Evolutionary conservation across 2,888 invertebrate genomes (phyloP).

Genomic region (Aphidius colemani): DNA sequence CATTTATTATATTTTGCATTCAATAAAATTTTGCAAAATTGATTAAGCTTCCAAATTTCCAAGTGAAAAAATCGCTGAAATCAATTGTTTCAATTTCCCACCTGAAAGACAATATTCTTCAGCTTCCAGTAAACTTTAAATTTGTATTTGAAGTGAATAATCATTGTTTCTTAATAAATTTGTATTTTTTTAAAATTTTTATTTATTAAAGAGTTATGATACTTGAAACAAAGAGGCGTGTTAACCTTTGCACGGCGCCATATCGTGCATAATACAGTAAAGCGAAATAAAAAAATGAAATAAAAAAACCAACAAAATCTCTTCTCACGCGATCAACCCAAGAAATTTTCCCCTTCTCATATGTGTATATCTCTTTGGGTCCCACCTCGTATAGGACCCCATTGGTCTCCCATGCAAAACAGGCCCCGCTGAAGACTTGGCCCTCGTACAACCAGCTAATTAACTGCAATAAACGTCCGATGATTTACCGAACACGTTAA

Average conservation of each 20-base stretch:
- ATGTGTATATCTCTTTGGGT: slow-evolving; percentile 16
- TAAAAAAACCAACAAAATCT: too few relatives aligned
- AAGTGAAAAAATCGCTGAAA: too few relatives aligned
- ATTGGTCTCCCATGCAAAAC: slow-evolving; percentile 42
- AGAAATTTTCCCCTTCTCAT: slow-evolving; percentile 18
- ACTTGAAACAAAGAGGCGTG: slow-evolving; percentile 22
- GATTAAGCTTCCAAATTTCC: too few relatives aligned
- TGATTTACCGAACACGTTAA: slow-evolving; percentile 47
- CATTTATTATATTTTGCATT: too few relatives aligned
- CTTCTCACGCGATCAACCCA: slow-evolving; percentile 33
- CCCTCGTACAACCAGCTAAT: slow-evolving; percentile 44
- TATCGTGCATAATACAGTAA: slow-evolving; percentile 12
- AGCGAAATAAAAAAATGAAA: neutral
- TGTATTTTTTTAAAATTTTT: neutral
- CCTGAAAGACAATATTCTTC: too few relatives aligned
- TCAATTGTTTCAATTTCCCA: too few relatives aligned
- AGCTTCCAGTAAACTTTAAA: neutral
- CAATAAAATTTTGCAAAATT: too few relatives aligned
- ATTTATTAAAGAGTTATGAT: slow-evolving; percentile 13
- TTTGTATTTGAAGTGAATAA: neutral
- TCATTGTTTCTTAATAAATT: neutral
- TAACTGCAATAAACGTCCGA: slow-evolving; percentile 54
- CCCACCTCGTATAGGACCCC: slow-evolving; percentile 18
- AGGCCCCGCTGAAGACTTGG: slow-evolving; percentile 35
- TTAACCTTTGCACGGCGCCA: slow-evolving; percentile 45